Conservation (phyloP, 2,797 vertebrate species). For the Gastrophryne carolinensis region DNA sequence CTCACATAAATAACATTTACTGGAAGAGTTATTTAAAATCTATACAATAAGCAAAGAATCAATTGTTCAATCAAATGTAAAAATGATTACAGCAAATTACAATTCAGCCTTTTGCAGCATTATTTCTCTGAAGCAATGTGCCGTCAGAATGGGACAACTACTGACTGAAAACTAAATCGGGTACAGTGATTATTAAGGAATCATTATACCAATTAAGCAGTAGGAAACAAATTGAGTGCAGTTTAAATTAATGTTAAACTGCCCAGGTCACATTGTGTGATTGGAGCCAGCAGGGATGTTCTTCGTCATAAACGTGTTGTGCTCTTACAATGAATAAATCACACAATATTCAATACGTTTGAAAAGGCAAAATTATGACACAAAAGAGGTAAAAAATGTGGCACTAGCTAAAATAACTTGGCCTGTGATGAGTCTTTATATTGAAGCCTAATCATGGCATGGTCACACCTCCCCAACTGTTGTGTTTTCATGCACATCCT, state of each 20-base stretch:
- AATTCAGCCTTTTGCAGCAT: constrained; percentile 1
- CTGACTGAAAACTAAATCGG: constrained; percentile 31
- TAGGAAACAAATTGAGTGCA: constrained; percentile 43
- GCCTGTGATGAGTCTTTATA: background rate
- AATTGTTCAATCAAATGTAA: constrained; percentile 5
- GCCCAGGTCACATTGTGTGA: constrained; percentile 44
- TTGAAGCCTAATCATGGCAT: constrained; percentile 29
- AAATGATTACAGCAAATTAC: constrained; percentile 14
- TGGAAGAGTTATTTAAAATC: background rate
- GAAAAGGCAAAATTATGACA: too few species aligned
- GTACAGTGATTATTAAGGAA: constrained; percentile 38
- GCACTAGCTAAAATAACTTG: constrained; percentile 11
- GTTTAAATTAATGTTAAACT: constrained; percentile 51
- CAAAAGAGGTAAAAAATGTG: constrained; percentile 6
- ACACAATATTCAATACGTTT: constrained; percentile 12
- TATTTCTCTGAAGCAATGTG: constrained; percentile 11
- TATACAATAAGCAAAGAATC: background rate
- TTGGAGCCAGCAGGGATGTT: constrained; percentile 25
- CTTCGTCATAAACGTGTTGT: constrained; percentile 29
- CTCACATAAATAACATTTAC: background rate
- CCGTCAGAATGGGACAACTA: constrained; percentile 17
- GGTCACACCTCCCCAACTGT: constrained; percentile 21
- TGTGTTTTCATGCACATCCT: constrained; percentile 4
- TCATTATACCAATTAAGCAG: constrained; percentile 48
- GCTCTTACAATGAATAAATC: constrained; percentile 17